Percentiles rank a stretch among this genome's conserved stretches.
Evolutionary conservation across 2,113 vertebrate species (phyloP).

Genomic region (Chiloscyllium plagiosum): DNA sequence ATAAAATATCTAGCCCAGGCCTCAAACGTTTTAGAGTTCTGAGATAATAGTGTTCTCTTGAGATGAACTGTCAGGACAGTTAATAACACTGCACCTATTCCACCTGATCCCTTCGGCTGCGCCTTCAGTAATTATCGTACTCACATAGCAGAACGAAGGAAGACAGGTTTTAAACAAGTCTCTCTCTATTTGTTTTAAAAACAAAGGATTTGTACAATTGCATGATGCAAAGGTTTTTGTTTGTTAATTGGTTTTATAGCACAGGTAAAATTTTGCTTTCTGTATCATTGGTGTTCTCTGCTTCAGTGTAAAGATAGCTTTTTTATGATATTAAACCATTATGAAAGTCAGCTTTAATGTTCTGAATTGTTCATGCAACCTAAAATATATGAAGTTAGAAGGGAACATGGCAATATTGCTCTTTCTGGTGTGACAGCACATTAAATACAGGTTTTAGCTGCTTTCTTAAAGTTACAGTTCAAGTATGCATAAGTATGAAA

Average conservation of each 20-base stretch:
- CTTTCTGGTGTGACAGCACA: background rate
- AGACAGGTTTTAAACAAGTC: slow-evolving; percentile 14
- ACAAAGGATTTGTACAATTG: background rate
- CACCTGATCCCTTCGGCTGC: background rate
- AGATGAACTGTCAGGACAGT: slow-evolving; percentile 21
- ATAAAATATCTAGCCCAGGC: background rate
- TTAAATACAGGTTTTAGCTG: background rate
- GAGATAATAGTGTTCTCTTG: background rate
- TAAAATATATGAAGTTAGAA: background rate
- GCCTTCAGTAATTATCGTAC: background rate
- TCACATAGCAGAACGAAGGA: background rate
- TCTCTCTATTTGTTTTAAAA: background rate
- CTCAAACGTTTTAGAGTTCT: background rate
- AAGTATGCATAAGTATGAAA: background rate
- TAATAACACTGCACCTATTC: slow-evolving; percentile 12
- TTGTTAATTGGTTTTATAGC: background rate
- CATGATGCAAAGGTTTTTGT: background rate
- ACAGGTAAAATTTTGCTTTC: background rate
- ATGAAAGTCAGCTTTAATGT: background rate
- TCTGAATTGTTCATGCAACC: background rate
- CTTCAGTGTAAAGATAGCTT: background rate
- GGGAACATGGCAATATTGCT: background rate
- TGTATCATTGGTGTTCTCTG: background rate
- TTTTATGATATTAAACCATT: background rate
- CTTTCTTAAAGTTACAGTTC: background rate